Base-by-base conservation (phyloP, 2,113 vertebrate species). In the Mormyrus iriodes region DNA sequence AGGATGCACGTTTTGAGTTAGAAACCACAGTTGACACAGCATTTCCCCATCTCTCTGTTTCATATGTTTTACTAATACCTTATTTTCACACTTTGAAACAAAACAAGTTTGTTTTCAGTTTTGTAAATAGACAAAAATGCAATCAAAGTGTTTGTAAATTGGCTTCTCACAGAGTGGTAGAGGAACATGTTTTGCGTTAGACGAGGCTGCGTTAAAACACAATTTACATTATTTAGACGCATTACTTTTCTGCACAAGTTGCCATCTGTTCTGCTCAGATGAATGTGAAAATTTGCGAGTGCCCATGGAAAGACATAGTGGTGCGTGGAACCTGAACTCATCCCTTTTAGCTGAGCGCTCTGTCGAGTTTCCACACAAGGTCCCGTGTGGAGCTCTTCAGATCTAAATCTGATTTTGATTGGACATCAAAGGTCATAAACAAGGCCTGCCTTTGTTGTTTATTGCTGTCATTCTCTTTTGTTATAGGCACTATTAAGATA, bases 201-300 rank as follows among this genome's bases (percentile, higher is more conserved):
- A 31, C 3, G 24, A 31, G 84, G 4, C 49, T 27, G 52, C 13
- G 85, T 19, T 52, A 52, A 52, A n/a, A 86, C 24, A 55, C 85
- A 3, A 9, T 55, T 52, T 86, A 52, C 35, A 19, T 53, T 31
- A n/a, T 82, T 53, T 55, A 51, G 39, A 21, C n/a, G 65, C 49
- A 83, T 55, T 51, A 52, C 73, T 88, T 53, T 86, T 46, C 83
- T 61, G 39, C 73, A 27, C 44, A 85, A 89, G 35, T 2, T 61
- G 51, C 53, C 76, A 89, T 85, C 79, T 89, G 52, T 85, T 84
- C 51, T n/a, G 52, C 52, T 89, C 48, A 82, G 88, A 88, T 49
- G 88, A 31, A 53, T 79, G 65, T 19, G 17, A 9, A 46, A 49
- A 88, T 53, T 53, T 48, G 44, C 51, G 31, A 39, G 69, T 39